Evolutionary conservation across 1,140 invertebrate species (phyloP).

Genomic region (Penaeus indicus): DNA sequence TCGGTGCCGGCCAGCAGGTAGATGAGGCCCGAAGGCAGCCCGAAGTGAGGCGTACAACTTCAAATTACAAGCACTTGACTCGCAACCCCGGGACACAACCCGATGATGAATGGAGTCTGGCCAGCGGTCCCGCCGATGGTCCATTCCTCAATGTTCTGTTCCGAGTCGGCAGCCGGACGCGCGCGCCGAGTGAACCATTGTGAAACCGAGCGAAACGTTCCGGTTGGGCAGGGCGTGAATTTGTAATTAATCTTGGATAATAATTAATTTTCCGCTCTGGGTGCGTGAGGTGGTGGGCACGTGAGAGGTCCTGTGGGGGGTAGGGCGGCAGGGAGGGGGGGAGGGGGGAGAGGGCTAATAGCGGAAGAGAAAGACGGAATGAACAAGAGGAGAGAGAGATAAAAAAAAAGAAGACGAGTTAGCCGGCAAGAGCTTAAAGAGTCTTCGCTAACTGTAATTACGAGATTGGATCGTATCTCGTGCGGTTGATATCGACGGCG

Average conservation of each 20-base stretch:
- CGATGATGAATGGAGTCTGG: too few species aligned
- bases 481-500: too few species aligned
- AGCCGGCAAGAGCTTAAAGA: not conserved
- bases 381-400: not conserved
- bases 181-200: not conserved
- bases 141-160: too few species aligned
- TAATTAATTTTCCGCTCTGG: constrained; percentile 41
- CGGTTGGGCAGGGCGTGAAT: constrained; percentile 29
- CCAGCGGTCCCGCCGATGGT: too few species aligned
- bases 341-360: not conserved
- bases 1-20: too few species aligned
- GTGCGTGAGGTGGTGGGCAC: constrained; percentile 29
- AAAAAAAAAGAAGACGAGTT: not conserved
- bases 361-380: not conserved
- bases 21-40: too few species aligned
- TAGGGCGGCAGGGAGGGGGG: not conserved
- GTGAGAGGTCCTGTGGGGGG: not conserved
- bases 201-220: constrained; percentile 19
- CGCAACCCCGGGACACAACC: too few species aligned
- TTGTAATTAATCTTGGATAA: constrained; percentile 52
- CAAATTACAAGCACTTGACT: too few species aligned
- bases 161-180: too few species aligned
- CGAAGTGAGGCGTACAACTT: too few species aligned
- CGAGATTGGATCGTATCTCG: too few species aligned
- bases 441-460: too few species aligned